Evolutionary conservation across 2,888 invertebrate species (phyloP).

Genomic region (Noctua janthe): DNA sequence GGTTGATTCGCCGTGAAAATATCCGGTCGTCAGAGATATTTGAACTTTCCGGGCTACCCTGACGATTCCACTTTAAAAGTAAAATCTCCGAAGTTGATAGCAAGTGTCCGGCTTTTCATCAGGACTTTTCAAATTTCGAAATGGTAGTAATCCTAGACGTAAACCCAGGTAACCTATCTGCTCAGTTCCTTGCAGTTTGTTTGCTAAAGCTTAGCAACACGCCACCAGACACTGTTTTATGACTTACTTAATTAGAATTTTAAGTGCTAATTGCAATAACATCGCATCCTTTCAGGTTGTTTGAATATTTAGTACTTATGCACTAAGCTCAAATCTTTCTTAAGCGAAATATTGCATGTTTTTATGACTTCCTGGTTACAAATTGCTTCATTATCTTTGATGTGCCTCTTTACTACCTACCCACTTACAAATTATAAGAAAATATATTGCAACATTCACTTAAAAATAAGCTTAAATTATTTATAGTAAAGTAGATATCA

Average conservation of each 20-base stretch:
- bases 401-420: not conserved
- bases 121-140: not conserved
- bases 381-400: slow-evolving; percentile 29
- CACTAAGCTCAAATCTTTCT: not conserved
- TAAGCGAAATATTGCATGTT: not conserved
- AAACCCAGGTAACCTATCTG: not conserved
- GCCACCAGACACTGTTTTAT: slow-evolving; percentile 1
- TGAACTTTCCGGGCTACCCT: not conserved
- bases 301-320: slow-evolving; percentile 19
- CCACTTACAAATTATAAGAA: not conserved
- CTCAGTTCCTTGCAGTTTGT: not conserved
- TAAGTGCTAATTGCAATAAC: slow-evolving; percentile 4
- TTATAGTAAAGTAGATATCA: not conserved
- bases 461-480: not conserved
- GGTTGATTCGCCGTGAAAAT: not conserved
- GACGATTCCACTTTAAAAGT: not conserved
- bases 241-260: slow-evolving; percentile 1
- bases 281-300: not conserved
- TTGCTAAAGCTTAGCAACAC: not conserved
- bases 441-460: not conserved
- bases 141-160: not conserved
- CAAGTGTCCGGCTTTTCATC: not conserved
- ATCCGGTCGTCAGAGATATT: not conserved
- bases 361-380: slow-evolving; percentile 32
- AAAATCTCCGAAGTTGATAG: not conserved